Percentiles rank a stretch among this genome's conserved stretches.
Conservation (phyloP, 2,888 invertebrate species). For the Cheilosia soror region DNA sequence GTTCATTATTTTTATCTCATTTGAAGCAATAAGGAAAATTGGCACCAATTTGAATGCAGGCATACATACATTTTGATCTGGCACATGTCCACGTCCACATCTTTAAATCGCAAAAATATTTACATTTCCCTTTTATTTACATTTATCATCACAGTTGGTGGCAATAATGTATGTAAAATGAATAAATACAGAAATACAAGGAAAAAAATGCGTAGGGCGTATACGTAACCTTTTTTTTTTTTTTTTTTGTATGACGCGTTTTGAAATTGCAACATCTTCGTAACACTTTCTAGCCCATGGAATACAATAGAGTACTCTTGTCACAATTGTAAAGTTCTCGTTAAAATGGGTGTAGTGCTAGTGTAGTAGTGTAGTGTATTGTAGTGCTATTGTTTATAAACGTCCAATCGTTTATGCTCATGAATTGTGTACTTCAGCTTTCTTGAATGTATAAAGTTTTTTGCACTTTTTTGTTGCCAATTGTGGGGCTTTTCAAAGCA, state of each 20-base stretch:
- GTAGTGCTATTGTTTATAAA: too few species aligned
- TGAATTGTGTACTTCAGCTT: not conserved
- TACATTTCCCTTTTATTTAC: not conserved
- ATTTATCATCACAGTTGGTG: not conserved
- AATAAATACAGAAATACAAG: not conserved
- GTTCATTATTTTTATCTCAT: not conserved
- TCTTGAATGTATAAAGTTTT: too few species aligned
- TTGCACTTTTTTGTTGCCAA: too few species aligned
- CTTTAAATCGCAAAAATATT: constrained; percentile 12
- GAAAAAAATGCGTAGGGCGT: not conserved
- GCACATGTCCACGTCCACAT: constrained; percentile 25
- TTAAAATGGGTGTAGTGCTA: too few species aligned
- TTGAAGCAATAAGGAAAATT: not conserved
- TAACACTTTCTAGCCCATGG: not conserved
- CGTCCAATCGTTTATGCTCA: not conserved
- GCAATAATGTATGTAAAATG: not conserved
- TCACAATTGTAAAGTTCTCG: not conserved
- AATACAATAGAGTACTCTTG: not conserved
- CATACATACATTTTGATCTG: not conserved
- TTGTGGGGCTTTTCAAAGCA: too few species aligned
- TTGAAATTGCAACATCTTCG: not conserved
- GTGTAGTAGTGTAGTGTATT: too few species aligned
- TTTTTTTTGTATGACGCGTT: not conserved
- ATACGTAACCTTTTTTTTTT: constrained; percentile 38
- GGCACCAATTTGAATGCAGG: not conserved